Conservation (phyloP, 2,113 vertebrate genomes). For the Acanthochromis polyacanthus region DNA sequence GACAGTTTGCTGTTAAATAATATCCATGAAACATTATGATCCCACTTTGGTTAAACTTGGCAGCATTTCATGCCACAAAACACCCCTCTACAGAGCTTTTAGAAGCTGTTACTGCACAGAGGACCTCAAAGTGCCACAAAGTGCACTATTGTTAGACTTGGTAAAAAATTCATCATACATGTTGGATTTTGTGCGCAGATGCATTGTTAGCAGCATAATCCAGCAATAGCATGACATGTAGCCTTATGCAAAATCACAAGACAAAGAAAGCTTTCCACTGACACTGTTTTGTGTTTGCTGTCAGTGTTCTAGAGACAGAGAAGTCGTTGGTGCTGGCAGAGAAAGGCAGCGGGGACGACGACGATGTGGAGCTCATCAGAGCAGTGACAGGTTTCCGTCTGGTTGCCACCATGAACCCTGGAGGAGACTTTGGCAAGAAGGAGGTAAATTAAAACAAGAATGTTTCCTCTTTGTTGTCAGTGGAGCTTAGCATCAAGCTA, state of each 20-base stretch:
- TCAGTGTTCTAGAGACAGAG: conserved; percentile 89
- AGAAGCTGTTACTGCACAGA: too few species aligned
- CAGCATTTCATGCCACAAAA: not conserved
- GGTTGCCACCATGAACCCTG: conserved; percentile 98
- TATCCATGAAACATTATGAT: not conserved
- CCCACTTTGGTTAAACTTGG: not conserved
- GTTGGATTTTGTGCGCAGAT: too few species aligned
- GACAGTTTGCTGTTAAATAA: not conserved
- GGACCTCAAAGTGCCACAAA: too few species aligned
- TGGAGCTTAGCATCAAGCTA: too few species aligned
- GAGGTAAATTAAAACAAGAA: conserved; percentile 85
- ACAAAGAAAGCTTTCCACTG: not conserved
- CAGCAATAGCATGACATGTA: too few species aligned
- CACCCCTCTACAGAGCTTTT: too few species aligned
- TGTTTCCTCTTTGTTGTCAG: not conserved
- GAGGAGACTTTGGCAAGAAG: conserved; percentile 98
- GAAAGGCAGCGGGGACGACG: conserved; percentile 91
- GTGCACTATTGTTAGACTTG: too few species aligned
- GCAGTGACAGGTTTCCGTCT: conserved; percentile 90
- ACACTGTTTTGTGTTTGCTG: conserved; percentile 13
- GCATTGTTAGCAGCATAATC: too few species aligned
- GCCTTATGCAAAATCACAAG: too few species aligned
- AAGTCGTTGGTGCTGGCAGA: conserved; percentile 93
- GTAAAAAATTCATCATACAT: too few species aligned
- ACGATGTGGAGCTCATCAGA: conserved; percentile 90